phyloP scores from a whole-genome alignment of 2,888 invertebrate genomes.

The Polyploca ridens region DNA sequence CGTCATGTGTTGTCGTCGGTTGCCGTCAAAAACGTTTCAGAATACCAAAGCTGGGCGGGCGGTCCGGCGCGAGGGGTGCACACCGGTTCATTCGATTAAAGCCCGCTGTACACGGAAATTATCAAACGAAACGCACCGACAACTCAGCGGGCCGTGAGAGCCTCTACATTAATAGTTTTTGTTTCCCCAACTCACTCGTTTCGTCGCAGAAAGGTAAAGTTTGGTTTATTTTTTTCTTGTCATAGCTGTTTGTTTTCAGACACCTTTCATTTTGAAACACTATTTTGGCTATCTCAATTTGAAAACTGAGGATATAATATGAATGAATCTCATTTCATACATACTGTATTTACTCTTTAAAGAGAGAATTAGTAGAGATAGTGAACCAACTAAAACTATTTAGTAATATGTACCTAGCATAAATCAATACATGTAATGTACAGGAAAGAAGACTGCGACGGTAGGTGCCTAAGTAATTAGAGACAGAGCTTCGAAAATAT shows the following conservation, averaged over 20 bases:
- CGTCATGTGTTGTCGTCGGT: no score
- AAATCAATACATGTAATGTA: no score
- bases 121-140: constrained; percentile 82
- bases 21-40: no score
- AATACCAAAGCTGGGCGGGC: no score
- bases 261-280: constrained; percentile 56
- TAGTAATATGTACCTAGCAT: no score
- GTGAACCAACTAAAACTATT: no score
- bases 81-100: constrained; percentile 77
- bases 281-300: constrained; percentile 37
- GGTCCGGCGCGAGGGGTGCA: constrained; percentile 33
- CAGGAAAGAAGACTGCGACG: no score
- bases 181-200: constrained; percentile 67
- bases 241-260: constrained; percentile 55
- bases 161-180: constrained; percentile 81
- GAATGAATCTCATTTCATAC: neutral
- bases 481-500: no score
- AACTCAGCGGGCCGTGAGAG: constrained; percentile 76
- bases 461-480: no score
- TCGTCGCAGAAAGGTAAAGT: constrained; percentile 66
- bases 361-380: no score
- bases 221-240: constrained; percentile 53
- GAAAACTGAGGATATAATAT: constrained; percentile 18
- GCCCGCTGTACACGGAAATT: constrained; percentile 79
- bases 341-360: neutral